phyloP scores from a whole-genome alignment of 1,140 invertebrate species.

The Gonatopus flavifemur region DNA sequence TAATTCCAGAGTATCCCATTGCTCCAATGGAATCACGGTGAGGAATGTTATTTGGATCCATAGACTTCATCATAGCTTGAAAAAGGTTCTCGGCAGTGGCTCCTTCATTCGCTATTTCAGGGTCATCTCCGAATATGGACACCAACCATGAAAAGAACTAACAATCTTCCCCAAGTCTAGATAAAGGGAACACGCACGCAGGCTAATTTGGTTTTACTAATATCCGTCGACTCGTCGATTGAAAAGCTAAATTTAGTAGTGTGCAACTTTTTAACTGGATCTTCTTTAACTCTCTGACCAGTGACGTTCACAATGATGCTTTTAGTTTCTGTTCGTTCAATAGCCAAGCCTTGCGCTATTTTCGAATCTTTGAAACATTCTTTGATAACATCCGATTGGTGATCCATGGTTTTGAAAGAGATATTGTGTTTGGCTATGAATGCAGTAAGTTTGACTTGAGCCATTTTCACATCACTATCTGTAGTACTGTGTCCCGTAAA shows the following conservation, averaged over 20 bases:
- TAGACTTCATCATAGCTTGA: slow-evolving; percentile 21
- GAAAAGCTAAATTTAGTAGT: slow-evolving; percentile 24
- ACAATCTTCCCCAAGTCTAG: slow-evolving; percentile 10
- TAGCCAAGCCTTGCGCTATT: slow-evolving; percentile 9
- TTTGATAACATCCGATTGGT: slow-evolving; percentile 8
- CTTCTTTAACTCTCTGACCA: no score
- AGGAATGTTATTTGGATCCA: slow-evolving; percentile 28
- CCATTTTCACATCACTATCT: slow-evolving; percentile 2
- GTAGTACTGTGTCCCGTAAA: not conserved
- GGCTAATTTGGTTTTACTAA: slow-evolving; percentile 13
- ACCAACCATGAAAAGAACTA: slow-evolving; percentile 13
- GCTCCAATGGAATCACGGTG: slow-evolving; percentile 37
- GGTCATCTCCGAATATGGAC: slow-evolving; percentile 28
- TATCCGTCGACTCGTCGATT: slow-evolving; percentile 33
- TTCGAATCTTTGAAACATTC: slow-evolving; percentile 13
- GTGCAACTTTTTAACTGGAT: slow-evolving; percentile 21
- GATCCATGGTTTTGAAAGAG: slow-evolving; percentile 10
- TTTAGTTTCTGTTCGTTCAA: slow-evolving; percentile 17
- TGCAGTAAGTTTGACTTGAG: slow-evolving; percentile 7
- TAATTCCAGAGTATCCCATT: slow-evolving; percentile 15
- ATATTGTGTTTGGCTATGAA: slow-evolving; percentile 15
- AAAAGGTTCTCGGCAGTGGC: slow-evolving; percentile 32
- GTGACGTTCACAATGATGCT: slow-evolving; percentile 28
- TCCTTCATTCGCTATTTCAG: no score
- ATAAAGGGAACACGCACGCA: slow-evolving; percentile 19